Percentiles rank a stretch among this genome's conserved stretches.
These are phyloP conservation scores for Trididemnum miniatum DNA, from an alignment of 23 tunicate genomes.

Conservation along the genomic window DNA sequence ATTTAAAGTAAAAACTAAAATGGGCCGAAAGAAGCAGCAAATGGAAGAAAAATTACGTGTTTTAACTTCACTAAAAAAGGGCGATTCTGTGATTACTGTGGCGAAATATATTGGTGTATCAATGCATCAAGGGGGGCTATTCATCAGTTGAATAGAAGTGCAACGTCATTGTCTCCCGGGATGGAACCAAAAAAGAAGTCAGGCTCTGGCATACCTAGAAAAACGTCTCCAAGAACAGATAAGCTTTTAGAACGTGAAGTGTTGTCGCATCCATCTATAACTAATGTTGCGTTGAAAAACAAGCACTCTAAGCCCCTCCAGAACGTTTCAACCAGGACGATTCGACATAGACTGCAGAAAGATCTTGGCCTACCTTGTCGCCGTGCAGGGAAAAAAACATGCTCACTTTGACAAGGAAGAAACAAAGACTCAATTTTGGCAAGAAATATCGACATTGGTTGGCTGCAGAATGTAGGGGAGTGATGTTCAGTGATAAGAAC, in stretches of 20 bases:
- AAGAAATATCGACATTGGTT: slow-evolving; percentile 26
- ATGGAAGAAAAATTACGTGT: slow-evolving; percentile 23
- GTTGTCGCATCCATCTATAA: slow-evolving; percentile 9
- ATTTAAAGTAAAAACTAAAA: slow-evolving; percentile 14
- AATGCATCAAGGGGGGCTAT: slow-evolving; percentile 29
- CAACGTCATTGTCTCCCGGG: slow-evolving; percentile 16
- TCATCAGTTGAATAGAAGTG: slow-evolving; percentile 7
- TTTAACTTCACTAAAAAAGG: slow-evolving; percentile 20
- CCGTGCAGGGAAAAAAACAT: slow-evolving; percentile 40
- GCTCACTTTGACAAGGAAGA: slow-evolving; percentile 27
- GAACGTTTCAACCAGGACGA: slow-evolving; percentile 22
- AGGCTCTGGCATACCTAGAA: slow-evolving; percentile 32
- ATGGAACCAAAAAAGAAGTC: slow-evolving; percentile 34
- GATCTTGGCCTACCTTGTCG: slow-evolving; percentile 20
- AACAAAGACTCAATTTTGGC: slow-evolving; percentile 30
- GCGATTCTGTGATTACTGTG: slow-evolving; percentile 30
- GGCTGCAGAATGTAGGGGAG: slow-evolving; percentile 26
- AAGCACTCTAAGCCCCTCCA: slow-evolving; percentile 34
- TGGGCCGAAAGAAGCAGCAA: slow-evolving; percentile 28
- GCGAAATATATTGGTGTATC: slow-evolving; percentile 25
- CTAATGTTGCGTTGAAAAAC: slow-evolving; percentile 21
- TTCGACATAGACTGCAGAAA: slow-evolving; percentile 31
- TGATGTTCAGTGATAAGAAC: slow-evolving; percentile 28
- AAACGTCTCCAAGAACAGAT: slow-evolving; percentile 22
- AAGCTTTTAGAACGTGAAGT: slow-evolving; percentile 28